Evolutionary conservation across 1,140 invertebrate species (phyloP).

Genomic region (Listronotus bonariensis): DNA sequence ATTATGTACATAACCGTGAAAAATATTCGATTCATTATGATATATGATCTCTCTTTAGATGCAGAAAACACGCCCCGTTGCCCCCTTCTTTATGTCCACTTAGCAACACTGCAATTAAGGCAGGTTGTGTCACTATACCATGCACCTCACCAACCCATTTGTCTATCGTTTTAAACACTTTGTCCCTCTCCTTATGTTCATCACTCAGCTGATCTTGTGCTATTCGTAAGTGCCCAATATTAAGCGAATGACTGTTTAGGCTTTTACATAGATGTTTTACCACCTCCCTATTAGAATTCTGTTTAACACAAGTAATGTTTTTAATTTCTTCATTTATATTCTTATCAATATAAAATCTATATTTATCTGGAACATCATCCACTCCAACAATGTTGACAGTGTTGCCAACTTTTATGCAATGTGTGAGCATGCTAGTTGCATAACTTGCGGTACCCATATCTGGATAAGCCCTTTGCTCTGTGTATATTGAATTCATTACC

Average conservation of each 20-base stretch:
- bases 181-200: conserved; percentile 52
- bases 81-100: conserved; percentile 58
- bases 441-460: conserved; percentile 57
- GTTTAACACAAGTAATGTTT: conserved; percentile 39
- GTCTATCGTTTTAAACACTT: conserved; percentile 61
- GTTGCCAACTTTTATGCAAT: conserved; percentile 67
- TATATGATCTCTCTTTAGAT: conserved; percentile 52
- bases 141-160: conserved; percentile 67
- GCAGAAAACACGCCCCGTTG: conserved; percentile 60
- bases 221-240: conserved; percentile 63
- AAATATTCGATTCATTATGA: not conserved
- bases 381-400: conserved; percentile 63
- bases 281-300: conserved; percentile 39
- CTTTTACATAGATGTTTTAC: conserved; percentile 36
- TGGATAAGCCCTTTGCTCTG: conserved; percentile 55
- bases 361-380: conserved; percentile 62
- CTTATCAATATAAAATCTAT: conserved; percentile 58
- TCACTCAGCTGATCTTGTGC: conserved; percentile 63
- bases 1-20: conserved; percentile 4
- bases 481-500: conserved; percentile 65
- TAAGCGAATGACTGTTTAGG: conserved; percentile 48
- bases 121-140: conserved; percentile 59
- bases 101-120: conserved; percentile 64
- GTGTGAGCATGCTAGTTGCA: conserved; percentile 68
- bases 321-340: conserved; percentile 51